A percentile compares a stretch with the other conserved stretches of the same genome.
These are phyloP conservation scores for Myoxocephalus aenaeus DNA, from an alignment of 2,797 vertebrate species.

Conservation along the genomic window DNA sequence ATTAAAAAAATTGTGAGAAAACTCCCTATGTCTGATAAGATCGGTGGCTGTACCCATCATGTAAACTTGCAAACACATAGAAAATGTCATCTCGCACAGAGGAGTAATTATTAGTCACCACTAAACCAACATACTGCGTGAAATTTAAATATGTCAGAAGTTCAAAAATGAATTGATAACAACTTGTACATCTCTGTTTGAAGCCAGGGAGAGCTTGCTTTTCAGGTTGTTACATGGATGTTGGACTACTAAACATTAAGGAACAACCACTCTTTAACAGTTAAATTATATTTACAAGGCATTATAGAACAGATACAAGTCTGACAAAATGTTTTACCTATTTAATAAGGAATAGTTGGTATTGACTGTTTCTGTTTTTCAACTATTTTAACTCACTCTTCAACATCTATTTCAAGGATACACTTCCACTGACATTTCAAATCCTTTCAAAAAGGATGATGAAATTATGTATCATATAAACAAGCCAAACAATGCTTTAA, in stretches of 20 bases:
- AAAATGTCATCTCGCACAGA: background rate
- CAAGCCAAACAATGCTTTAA: background rate
- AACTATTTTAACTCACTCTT: background rate
- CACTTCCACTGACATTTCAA: background rate
- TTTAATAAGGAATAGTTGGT: background rate
- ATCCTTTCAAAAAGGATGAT: background rate
- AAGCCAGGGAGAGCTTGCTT: background rate
- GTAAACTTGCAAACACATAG: background rate
- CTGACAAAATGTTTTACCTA: background rate
- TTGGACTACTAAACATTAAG: background rate
- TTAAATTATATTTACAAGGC: background rate
- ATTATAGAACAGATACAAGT: background rate
- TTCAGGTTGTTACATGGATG: background rate
- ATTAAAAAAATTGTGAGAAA: constrained; percentile 24
- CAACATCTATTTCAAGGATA: background rate
- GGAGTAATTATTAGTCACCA: background rate
- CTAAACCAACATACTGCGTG: background rate
- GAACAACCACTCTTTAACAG: background rate
- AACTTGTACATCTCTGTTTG: background rate
- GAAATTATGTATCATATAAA: background rate
- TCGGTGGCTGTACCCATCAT: background rate
- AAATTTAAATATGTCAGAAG: background rate
- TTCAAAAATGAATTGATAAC: background rate
- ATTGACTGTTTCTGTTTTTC: background rate
- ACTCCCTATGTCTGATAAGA: constrained; percentile 14